A percentile compares a stretch with the other conserved stretches of the same genome.
Conservation (phyloP, 2,113 vertebrate genomes). For the Hoplias malabaricus region DNA sequence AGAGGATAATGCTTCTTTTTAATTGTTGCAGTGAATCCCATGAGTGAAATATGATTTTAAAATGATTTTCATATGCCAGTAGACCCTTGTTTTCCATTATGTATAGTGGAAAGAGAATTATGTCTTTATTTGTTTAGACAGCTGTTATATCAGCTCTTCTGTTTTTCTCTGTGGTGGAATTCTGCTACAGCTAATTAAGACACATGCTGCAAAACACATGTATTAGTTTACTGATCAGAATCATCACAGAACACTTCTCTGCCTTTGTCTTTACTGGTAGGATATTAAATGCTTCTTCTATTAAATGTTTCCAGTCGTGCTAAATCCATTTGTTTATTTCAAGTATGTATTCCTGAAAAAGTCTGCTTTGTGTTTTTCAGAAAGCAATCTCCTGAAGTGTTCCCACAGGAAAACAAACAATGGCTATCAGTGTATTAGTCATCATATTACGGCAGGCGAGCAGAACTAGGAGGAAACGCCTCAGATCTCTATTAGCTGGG, state of each 20-base stretch:
- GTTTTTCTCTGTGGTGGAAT: not conserved
- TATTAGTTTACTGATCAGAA: constrained; percentile 9
- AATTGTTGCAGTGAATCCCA: not conserved
- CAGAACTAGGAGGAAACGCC: constrained; percentile 43
- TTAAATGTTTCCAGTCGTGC: not conserved
- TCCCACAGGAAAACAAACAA: constrained; percentile 45
- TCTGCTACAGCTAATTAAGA: constrained; percentile 10
- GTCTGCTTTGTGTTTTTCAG: constrained; percentile 32
- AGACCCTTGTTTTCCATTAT: not conserved
- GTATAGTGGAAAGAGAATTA: not conserved
- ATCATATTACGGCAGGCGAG: constrained; percentile 44
- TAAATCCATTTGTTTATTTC: constrained; percentile 33
- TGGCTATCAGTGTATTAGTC: constrained; percentile 43
- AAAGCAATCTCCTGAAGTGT: constrained; percentile 44
- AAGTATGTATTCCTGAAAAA: constrained; percentile 11
- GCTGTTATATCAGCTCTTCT: not conserved
- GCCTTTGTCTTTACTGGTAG: constrained; percentile 1
- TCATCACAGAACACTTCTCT: not conserved
- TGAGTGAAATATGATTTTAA: not conserved
- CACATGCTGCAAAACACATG: not conserved
- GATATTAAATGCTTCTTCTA: constrained; percentile 20
- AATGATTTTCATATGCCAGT: not conserved
- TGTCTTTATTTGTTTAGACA: not conserved
- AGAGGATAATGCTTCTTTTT: not conserved
- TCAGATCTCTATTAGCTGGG: constrained; percentile 50